These are phyloP conservation scores for Lucilia sericata DNA, from an alignment of 1,140 invertebrate genomes.

Conservation along the genomic window DNA sequence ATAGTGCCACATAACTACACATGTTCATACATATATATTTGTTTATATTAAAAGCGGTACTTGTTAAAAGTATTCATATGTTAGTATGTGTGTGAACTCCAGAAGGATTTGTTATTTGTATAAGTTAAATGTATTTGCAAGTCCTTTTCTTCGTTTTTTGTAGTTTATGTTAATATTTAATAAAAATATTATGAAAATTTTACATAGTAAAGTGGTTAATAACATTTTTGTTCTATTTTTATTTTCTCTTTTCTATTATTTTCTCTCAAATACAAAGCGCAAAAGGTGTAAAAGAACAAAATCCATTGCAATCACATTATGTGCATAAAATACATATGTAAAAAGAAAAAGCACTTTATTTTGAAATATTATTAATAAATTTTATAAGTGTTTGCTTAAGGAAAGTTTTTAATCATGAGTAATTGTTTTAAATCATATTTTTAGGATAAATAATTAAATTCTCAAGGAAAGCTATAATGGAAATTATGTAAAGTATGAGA, in stretches of 20 bases:
- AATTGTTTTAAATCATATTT: too few relatives aligned
- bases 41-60: background rate
- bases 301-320: background rate
- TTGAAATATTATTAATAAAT: background rate
- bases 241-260: background rate
- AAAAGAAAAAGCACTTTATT: background rate
- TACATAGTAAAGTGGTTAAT: constrained; percentile 1
- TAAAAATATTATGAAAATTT: constrained; percentile 2
- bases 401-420: background rate
- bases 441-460: too few relatives aligned
- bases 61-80: background rate
- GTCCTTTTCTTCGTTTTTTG: background rate
- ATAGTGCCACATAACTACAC: background rate
- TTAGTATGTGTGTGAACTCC: background rate
- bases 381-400: background rate
- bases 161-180: constrained; percentile 24
- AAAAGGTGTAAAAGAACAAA: background rate
- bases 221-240: background rate
- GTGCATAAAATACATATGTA: background rate
- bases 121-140: background rate
- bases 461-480: too few relatives aligned
- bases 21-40: background rate
- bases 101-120: background rate
- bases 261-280: background rate
- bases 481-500: too few relatives aligned